A percentile compares a stretch with the other conserved stretches of the same genome.
phyloP scores from a whole-genome alignment of 2,888 invertebrate genomes.

The Euzetes globulus region DNA sequence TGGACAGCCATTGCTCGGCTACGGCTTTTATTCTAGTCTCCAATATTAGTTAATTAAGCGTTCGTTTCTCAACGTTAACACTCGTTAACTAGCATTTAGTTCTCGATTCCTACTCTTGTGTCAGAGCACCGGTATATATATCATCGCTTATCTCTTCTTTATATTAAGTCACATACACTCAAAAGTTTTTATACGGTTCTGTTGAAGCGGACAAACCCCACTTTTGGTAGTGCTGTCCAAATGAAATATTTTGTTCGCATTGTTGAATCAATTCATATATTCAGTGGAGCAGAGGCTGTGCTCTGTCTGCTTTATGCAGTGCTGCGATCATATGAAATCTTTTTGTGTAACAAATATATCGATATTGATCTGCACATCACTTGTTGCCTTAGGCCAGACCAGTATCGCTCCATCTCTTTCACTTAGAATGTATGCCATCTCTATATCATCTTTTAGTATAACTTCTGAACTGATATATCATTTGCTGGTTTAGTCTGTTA shows the following conservation, averaged over 20 bases:
- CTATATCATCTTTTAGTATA: neutral
- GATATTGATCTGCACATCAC: conserved; percentile 19
- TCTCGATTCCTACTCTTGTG: conserved; percentile 1
- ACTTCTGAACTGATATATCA: conserved; percentile 17
- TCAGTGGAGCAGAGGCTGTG: neutral
- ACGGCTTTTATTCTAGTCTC: neutral
- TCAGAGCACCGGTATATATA: neutral
- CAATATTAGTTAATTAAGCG: conserved; percentile 24
- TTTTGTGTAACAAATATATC: conserved; percentile 25
- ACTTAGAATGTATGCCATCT: neutral
- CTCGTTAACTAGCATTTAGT: conserved; percentile 24
- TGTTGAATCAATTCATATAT: conserved; percentile 16
- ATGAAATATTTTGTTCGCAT: conserved; percentile 19
- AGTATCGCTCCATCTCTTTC: conserved; percentile 5
- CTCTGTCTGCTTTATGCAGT: neutral
- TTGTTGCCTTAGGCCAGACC: conserved; percentile 20
- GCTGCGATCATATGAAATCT: conserved; percentile 20
- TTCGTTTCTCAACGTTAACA: neutral
- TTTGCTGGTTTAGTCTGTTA: neutral
- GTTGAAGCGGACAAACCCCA: neutral
- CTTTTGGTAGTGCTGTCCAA: conserved; percentile 2
- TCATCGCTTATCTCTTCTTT: neutral
- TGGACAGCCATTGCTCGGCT: neutral
- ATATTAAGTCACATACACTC: conserved; percentile 1
- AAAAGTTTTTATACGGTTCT: conserved; percentile 6